phyloP scores from a whole-genome alignment of 2,113 vertebrate species.

The Smithornis capensis region DNA sequence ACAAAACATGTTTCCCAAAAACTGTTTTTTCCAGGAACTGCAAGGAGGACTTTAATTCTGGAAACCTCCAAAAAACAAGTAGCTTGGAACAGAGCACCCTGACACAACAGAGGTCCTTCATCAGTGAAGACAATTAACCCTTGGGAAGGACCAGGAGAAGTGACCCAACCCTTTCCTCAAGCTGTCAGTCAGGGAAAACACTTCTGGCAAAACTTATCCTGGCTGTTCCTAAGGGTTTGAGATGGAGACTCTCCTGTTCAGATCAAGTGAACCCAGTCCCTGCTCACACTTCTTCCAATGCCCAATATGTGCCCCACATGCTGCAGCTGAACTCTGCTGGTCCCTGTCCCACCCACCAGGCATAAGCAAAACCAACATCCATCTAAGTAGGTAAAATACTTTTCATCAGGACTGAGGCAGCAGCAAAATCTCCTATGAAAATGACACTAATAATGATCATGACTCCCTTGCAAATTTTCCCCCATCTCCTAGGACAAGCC shows the following conservation, averaged over 20 bases:
- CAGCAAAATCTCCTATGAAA: background rate
- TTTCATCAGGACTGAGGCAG: background rate
- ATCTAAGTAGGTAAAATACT: background rate
- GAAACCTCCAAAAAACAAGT: background rate
- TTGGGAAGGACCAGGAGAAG: background rate
- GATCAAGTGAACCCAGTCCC: background rate
- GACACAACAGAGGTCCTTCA: background rate
- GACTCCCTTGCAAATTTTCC: background rate
- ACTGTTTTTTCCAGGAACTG: background rate
- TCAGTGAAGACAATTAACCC: background rate
- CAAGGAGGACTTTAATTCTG: background rate
- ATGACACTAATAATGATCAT: background rate
- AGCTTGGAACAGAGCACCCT: background rate
- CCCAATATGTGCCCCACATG: fast-evolving
- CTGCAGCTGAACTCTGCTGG: background rate
- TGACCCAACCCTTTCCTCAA: background rate
- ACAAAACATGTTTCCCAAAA: background rate
- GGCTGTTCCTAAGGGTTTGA: background rate
- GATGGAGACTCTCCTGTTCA: background rate
- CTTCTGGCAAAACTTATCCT: background rate
- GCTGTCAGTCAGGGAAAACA: background rate
- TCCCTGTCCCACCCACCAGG: background rate
- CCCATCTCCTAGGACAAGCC: background rate
- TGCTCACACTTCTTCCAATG: background rate
- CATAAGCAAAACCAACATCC: fast-evolving